These are phyloP conservation scores for Plectropomus leopardus DNA, from an alignment of 2,113 vertebrate genomes.

Conservation along the genomic window DNA sequence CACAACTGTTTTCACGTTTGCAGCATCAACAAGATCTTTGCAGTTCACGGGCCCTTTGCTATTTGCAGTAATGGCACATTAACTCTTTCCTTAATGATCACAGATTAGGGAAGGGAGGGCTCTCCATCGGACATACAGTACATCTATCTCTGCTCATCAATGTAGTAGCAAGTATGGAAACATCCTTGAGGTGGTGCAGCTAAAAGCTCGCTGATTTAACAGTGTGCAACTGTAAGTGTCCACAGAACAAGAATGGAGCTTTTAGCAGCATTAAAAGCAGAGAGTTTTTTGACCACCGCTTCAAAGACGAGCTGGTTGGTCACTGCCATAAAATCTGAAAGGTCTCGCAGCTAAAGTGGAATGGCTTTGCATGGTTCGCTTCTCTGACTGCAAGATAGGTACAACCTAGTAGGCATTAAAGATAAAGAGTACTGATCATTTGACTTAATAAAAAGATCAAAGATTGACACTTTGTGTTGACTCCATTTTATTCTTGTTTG, in stretches of 20 bases:
- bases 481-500: conserved; percentile 49
- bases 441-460: conserved; percentile 72
- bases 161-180: conserved; percentile 56
- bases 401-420: conserved; percentile 67
- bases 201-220: conserved; percentile 46
- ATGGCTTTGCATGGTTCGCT: conserved; percentile 78
- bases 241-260: conserved; percentile 37
- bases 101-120: conserved; percentile 4
- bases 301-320: conserved; percentile 41
- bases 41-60: conserved; percentile 27
- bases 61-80: conserved; percentile 22
- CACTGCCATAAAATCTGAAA: conserved; percentile 56
- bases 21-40: conserved; percentile 12
- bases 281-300: conserved; percentile 55
- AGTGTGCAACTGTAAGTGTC: conserved; percentile 26
- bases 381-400: conserved; percentile 68
- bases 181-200: conserved; percentile 31
- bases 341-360: conserved; percentile 66
- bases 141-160: conserved; percentile 34
- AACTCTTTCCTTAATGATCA: conserved; percentile 5
- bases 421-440: conserved; percentile 62
- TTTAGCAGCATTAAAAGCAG: conserved; percentile 53
- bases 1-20: conserved; percentile 36
- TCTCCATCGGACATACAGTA: conserved; percentile 7
- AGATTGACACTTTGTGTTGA: conserved; percentile 49